These are phyloP conservation scores for Myotis lucifugus DNA, from an alignment of 2,113 vertebrate species.

Conservation along the genomic window DNA sequence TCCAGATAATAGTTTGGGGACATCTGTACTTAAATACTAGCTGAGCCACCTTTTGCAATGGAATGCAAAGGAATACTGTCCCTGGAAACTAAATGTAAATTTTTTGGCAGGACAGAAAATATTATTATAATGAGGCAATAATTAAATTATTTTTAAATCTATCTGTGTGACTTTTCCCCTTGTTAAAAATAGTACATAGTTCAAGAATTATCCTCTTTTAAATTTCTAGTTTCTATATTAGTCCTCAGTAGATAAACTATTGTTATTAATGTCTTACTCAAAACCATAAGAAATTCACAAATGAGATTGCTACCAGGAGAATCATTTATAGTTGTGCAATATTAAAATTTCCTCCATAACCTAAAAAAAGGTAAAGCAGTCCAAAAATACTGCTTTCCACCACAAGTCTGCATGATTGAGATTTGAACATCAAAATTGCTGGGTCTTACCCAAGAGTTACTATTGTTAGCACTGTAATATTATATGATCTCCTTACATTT, in stretches of 20 bases:
- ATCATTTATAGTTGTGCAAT: not conserved
- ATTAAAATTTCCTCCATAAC: constrained; percentile 34
- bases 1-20: not conserved
- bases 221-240: constrained; percentile 25
- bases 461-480: constrained; percentile 48
- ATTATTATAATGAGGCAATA: constrained; percentile 63
- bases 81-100: constrained; percentile 63
- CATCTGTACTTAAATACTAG: constrained; percentile 14
- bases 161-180: constrained; percentile 59
- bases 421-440: constrained; percentile 48
- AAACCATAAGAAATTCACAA: constrained; percentile 41
- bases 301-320: not conserved
- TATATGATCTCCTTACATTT: constrained; percentile 61
- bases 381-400: constrained; percentile 37
- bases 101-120: constrained; percentile 53
- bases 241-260: not conserved
- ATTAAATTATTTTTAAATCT: constrained; percentile 63
- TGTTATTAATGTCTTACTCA: not conserved
- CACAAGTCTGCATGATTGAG: constrained; percentile 33
- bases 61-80: constrained; percentile 45
- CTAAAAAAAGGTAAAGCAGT: not conserved
- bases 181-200: constrained; percentile 19
- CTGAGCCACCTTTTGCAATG: constrained; percentile 4
- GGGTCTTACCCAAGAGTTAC: constrained; percentile 21
- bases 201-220: constrained; percentile 23